phyloP scores from a whole-genome alignment of 1,140 invertebrate genomes.

The Bombus waltoni region DNA sequence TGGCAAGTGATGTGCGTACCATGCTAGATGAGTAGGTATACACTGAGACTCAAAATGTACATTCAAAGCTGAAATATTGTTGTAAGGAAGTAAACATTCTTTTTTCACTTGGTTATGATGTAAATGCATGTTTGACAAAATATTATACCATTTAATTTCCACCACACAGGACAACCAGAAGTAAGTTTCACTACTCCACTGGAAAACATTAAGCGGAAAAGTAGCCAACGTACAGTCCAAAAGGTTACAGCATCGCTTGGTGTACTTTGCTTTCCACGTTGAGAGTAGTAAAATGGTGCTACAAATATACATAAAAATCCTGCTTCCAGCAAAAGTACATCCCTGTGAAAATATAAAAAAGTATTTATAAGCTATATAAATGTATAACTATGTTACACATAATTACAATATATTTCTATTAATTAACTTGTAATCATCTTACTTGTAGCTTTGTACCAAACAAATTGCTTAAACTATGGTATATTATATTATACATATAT shows the following conservation, averaged over 20 bases:
- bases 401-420: background rate
- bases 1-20: slow-evolving; percentile 88
- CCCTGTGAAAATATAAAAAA: slow-evolving; percentile 83
- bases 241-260: slow-evolving; percentile 85
- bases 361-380: background rate
- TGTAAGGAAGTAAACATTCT: background rate
- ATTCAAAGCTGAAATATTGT: slow-evolving; percentile 85
- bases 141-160: slow-evolving; percentile 88
- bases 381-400: background rate
- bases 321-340: slow-evolving; percentile 89
- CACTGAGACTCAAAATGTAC: slow-evolving; percentile 91
- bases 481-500: background rate
- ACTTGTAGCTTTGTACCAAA: background rate
- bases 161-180: slow-evolving; percentile 91
- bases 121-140: background rate
- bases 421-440: background rate
- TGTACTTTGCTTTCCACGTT: slow-evolving; percentile 76
- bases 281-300: slow-evolving; percentile 85
- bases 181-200: slow-evolving; percentile 90
- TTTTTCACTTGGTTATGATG: background rate
- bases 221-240: slow-evolving; percentile 90
- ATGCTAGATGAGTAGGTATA: slow-evolving; percentile 87
- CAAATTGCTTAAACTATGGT: background rate
- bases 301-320: slow-evolving; percentile 90
- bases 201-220: slow-evolving; percentile 91